Percentiles rank a stretch among this genome's conserved stretches.
Evolutionary conservation across 2,888 invertebrate genomes (phyloP).

Genomic region (Hylaea fasciaria): DNA sequence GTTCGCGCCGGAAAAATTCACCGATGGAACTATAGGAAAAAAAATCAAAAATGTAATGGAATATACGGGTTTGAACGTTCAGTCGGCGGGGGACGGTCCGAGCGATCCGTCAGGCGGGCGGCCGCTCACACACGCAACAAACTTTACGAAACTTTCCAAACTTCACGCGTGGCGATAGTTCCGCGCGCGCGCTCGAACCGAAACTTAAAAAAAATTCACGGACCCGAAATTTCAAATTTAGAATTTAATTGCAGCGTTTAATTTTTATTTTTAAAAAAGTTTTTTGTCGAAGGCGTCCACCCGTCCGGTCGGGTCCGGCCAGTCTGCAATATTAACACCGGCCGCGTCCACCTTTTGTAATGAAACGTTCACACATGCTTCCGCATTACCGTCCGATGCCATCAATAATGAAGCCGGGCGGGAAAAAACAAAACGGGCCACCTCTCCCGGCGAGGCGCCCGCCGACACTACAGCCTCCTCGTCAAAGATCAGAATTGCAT

Average conservation of each 20-base stretch:
- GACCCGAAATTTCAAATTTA: conserved; percentile 48
- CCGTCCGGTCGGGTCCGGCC: conserved; percentile 82
- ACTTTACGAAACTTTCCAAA: conserved; percentile 72
- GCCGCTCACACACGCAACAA: conserved; percentile 70
- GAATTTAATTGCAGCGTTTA: conserved; percentile 57
- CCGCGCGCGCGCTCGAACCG: conserved; percentile 51
- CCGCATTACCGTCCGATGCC: conserved; percentile 85
- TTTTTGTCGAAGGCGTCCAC: conserved; percentile 77
- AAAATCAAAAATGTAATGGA: conserved; percentile 23
- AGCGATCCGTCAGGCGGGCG: conserved; percentile 59
- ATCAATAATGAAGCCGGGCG: conserved; percentile 86
- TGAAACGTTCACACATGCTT: conserved; percentile 85
- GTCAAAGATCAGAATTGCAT: conserved; percentile 88
- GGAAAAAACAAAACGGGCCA: conserved; percentile 84
- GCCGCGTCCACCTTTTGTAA: conserved; percentile 84
- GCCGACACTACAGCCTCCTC: conserved; percentile 85
- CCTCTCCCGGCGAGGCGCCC: conserved; percentile 83
- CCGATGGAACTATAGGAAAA: conserved; percentile 51
- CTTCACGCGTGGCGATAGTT: conserved; percentile 71
- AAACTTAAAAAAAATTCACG: conserved; percentile 50
- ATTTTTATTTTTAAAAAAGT: conserved; percentile 60
- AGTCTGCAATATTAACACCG: conserved; percentile 84
- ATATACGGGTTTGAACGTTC: conserved; percentile 21
- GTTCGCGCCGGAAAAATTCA: conserved; percentile 60
- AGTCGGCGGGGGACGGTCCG: conserved; percentile 39